Percentiles rank a stretch among this genome's conserved stretches.
phyloP scores from a whole-genome alignment of 2,797 vertebrate species.

The Gallirallus australis region DNA sequence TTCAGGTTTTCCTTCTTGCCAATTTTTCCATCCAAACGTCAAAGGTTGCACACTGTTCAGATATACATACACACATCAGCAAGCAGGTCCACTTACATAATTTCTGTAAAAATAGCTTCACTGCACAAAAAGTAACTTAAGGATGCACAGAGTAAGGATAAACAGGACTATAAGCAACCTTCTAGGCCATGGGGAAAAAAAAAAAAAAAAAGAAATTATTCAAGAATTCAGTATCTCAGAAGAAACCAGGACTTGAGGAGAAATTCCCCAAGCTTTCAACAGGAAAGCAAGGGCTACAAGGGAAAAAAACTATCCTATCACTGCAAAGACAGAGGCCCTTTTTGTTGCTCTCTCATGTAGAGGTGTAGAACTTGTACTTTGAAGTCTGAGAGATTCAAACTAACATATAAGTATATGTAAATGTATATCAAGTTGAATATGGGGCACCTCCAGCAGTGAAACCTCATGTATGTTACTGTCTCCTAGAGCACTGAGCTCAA shows the following conservation, averaged over 20 bases:
- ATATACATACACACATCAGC: not conserved
- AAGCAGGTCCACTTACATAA: not conserved
- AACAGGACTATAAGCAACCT: not conserved
- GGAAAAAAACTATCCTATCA: not conserved
- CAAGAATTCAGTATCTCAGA: not conserved
- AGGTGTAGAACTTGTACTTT: not conserved
- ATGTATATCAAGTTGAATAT: accelerated
- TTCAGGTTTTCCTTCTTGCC: not conserved
- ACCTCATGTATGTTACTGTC: not conserved
- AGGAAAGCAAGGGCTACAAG: not conserved
- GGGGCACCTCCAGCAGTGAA: not conserved
- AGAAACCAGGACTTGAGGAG: not conserved
- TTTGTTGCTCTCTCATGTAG: not conserved
- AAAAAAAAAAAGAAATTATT: not conserved
- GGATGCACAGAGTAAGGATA: not conserved
- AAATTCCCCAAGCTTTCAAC: not conserved
- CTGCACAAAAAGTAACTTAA: not conserved
- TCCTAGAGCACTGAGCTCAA: not conserved
- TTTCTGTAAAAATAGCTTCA: not conserved
- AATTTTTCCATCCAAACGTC: not conserved
- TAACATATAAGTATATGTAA: not conserved
- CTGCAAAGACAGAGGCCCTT: not conserved
- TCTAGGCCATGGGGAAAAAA: not conserved
- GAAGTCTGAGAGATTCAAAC: not conserved
- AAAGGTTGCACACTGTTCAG: not conserved